Evolutionary conservation across 2,113 vertebrate genomes (phyloP).

Genomic region (Perca fluviatilis): DNA sequence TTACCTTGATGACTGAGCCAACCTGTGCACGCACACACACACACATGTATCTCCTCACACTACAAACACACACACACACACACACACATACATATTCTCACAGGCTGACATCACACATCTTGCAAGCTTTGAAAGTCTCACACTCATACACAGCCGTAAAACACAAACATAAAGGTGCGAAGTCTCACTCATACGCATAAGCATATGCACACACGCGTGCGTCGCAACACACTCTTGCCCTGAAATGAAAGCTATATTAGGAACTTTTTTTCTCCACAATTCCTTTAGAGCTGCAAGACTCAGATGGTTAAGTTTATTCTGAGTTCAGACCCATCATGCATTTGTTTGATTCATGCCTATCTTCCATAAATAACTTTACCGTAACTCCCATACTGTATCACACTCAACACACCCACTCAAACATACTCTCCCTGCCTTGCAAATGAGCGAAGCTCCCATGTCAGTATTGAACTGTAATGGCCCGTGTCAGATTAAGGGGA

Average conservation of each 20-base stretch:
- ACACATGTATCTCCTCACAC: conserved; percentile 38
- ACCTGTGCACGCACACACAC: conserved; percentile 58
- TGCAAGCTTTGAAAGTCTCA: conserved; percentile 61
- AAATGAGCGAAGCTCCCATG: conserved; percentile 68
- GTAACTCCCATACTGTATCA: conserved; percentile 19
- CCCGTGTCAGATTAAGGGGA: conserved; percentile 76
- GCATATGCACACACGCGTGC: conserved; percentile 34
- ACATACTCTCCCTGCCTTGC: conserved; percentile 1
- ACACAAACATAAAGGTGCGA: conserved; percentile 70
- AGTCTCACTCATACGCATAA: conserved; percentile 52
- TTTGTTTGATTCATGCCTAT: conserved; percentile 62
- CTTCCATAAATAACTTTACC: conserved; percentile 53
- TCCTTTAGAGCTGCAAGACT: conserved; percentile 46
- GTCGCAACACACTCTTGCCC: conserved; percentile 24
- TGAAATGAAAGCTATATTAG: conserved; percentile 67
- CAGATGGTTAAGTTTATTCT: conserved; percentile 60
- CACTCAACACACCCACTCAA: conserved; percentile 11
- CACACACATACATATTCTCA: conserved; percentile 31
- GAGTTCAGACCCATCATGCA: conserved; percentile 59
- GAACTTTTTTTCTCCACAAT: conserved; percentile 29
- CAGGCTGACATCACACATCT: conserved; percentile 69
- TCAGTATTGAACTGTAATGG: conserved; percentile 78
- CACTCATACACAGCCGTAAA: conserved; percentile 44
- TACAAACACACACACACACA: conserved; percentile 27
- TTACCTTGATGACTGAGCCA: conserved; percentile 81